A percentile compares a stretch with the other conserved stretches of the same genome.
Conservation (phyloP, 1,140 invertebrate species). For the Conus betulinus region DNA sequence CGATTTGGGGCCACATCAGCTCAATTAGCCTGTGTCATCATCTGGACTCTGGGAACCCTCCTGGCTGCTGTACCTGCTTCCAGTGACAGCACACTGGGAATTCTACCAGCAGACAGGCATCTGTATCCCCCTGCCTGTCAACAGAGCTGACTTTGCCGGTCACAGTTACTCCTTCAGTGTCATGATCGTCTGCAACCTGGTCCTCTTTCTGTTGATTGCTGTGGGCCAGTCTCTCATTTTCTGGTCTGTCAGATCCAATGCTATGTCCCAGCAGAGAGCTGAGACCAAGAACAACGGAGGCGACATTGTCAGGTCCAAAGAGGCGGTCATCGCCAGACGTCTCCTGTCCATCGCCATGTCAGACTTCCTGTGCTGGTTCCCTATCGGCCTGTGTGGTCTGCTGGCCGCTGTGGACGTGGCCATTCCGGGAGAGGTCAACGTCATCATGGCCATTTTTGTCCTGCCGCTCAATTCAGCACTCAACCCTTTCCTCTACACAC, state of each 20-base stretch:
- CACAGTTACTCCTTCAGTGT: conserved; percentile 46
- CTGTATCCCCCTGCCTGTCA: conserved; percentile 51
- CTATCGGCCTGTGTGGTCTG: conserved; percentile 42
- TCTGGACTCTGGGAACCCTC: conserved; percentile 32
- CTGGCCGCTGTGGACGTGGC: conserved; percentile 2
- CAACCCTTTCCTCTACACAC: conserved; percentile 42
- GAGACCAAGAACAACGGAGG: neutral
- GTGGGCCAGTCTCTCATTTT: conserved; percentile 40
- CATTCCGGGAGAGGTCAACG: conserved; percentile 36
- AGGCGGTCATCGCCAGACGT: conserved; percentile 34
- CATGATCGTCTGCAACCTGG: neutral
- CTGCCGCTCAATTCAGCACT: conserved; percentile 41
- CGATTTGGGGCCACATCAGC: conserved; percentile 38
- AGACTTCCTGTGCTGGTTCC: conserved; percentile 47
- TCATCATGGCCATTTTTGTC: conserved; percentile 33
- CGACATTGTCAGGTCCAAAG: neutral
- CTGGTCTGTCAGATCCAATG: conserved; percentile 28
- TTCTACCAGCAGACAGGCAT: conserved; percentile 52
- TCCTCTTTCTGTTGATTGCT: neutral
- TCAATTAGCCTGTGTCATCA: neutral
- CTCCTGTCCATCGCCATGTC: conserved; percentile 26
- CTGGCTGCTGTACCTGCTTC: conserved; percentile 42
- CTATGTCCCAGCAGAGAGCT: neutral
- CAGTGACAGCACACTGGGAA: conserved; percentile 25
- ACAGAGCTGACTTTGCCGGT: conserved; percentile 25